phyloP scores from a whole-genome alignment of 1,140 invertebrate genomes.

The Drosophila pseudoananassae region DNA sequence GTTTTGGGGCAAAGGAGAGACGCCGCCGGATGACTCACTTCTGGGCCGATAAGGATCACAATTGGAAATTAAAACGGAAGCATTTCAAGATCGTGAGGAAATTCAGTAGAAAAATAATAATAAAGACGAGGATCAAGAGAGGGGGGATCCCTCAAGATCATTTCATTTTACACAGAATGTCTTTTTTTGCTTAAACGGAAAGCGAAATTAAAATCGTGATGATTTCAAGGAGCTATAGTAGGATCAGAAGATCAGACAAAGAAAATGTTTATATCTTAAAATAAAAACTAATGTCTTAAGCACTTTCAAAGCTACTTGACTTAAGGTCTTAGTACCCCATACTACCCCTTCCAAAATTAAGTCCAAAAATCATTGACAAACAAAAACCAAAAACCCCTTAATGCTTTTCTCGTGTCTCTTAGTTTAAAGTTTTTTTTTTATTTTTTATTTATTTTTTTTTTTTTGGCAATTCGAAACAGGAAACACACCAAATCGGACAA shows the following conservation, averaged over 20 bases:
- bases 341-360: not conserved
- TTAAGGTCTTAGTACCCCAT: not conserved
- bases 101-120: no score
- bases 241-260: not conserved
- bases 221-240: not conserved
- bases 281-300: no score
- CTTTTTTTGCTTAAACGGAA: not conserved
- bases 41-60: constrained; percentile 32
- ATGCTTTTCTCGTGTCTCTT: constrained; percentile 26
- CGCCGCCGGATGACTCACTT: constrained; percentile 13
- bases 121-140: not conserved
- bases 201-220: not conserved
- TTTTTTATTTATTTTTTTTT: not conserved
- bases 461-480: constrained; percentile 53
- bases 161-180: not conserved
- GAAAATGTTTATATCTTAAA: no score
- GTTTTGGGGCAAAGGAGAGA: constrained; percentile 10
- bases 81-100: not conserved
- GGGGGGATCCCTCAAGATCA: not conserved
- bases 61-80: constrained; percentile 21
- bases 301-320: no score
- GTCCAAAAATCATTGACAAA: not conserved
- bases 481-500: constrained; percentile 54
- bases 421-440: not conserved
- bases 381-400: constrained; percentile 11